Evolutionary conservation across 2,888 invertebrate genomes (phyloP).

Genomic region (Micropterix aruncella): DNA sequence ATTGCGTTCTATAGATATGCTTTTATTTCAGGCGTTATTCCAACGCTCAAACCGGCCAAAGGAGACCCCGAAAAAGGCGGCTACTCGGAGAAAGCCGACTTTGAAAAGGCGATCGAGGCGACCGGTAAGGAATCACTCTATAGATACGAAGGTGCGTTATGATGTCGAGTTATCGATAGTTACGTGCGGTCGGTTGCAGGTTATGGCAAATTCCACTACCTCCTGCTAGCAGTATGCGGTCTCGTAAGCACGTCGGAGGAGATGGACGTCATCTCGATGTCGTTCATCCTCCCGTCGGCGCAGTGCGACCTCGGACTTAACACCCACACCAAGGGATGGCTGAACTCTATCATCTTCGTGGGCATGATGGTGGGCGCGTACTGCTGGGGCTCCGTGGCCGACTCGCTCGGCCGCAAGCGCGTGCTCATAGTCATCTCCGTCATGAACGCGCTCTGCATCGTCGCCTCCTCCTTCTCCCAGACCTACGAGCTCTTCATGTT

Average conservation of each 20-base stretch:
- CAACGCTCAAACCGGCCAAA: constrained; percentile 40
- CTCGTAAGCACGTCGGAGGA: constrained; percentile 91
- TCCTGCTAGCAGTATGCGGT: constrained; percentile 81
- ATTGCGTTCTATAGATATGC: too few relatives aligned
- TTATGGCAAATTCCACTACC: constrained; percentile 82
- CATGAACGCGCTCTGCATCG: constrained; percentile 81
- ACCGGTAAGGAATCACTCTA: constrained; percentile 38
- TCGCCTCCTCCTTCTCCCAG: constrained; percentile 83
- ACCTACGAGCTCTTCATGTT: constrained; percentile 79
- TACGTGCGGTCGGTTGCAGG: too few relatives aligned
- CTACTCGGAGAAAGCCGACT: constrained; percentile 63
- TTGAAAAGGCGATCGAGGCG: constrained; percentile 77
- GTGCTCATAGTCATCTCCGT: constrained; percentile 81
- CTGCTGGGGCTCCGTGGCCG: constrained; percentile 85
- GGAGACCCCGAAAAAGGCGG: constrained; percentile 50
- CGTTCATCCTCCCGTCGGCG: constrained; percentile 85
- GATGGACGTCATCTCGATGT: constrained; percentile 93
- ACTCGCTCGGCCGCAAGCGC: constrained; percentile 74
- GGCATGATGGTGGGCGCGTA: constrained; percentile 94
- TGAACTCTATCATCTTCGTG: constrained; percentile 70
- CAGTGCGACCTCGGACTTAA: constrained; percentile 82
- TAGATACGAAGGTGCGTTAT: constrained; percentile 8
- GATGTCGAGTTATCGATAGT: too few relatives aligned
- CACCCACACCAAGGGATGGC: constrained; percentile 70
- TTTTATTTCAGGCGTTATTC: constrained; percentile 31